Percentiles rank a stretch among this genome's conserved stretches.
Conservation (phyloP, 1,140 invertebrate genomes). For the Nixonia krombeini region DNA sequence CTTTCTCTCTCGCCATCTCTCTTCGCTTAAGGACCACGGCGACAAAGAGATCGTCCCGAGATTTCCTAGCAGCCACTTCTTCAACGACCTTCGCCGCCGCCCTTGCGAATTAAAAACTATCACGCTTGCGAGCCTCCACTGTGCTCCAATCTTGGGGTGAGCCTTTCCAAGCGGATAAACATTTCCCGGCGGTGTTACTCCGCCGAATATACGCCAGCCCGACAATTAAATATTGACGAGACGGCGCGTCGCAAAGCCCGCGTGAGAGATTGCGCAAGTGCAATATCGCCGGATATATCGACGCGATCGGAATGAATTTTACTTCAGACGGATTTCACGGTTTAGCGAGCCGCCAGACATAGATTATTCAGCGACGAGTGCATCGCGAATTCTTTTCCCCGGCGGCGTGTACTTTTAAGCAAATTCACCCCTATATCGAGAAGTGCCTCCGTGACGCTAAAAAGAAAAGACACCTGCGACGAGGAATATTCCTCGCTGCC, state of each 20-base stretch:
- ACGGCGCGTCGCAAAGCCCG: too few relatives aligned
- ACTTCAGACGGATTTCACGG: slow-evolving; percentile 45
- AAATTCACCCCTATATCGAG: slow-evolving; percentile 49
- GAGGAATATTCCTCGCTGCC: slow-evolving; percentile 46
- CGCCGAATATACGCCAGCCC: too few relatives aligned
- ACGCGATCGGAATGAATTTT: slow-evolving; percentile 46
- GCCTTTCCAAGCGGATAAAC: too few relatives aligned
- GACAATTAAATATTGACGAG: too few relatives aligned
- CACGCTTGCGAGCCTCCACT: slow-evolving; percentile 34
- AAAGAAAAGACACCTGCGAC: slow-evolving; percentile 47
- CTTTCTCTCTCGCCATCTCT: slow-evolving; percentile 38
- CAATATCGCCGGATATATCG: slow-evolving; percentile 33
- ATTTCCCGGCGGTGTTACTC: too few relatives aligned
- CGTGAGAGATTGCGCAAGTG: slow-evolving; percentile 32
- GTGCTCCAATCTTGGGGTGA: too few relatives aligned
- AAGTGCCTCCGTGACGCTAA: slow-evolving; percentile 44
- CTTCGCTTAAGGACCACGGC: slow-evolving; percentile 37
- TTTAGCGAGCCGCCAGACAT: slow-evolving; percentile 39
- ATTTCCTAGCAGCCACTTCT: slow-evolving; percentile 49
- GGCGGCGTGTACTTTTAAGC: slow-evolving; percentile 49
- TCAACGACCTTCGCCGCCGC: slow-evolving; percentile 48
- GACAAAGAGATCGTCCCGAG: slow-evolving; percentile 46
- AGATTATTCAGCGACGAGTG: slow-evolving; percentile 50
- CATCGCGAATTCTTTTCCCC: slow-evolving; percentile 47
- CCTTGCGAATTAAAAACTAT: slow-evolving; percentile 50